phyloP scores from a whole-genome alignment of 2,797 vertebrate genomes.

The Tapirus indicus region DNA sequence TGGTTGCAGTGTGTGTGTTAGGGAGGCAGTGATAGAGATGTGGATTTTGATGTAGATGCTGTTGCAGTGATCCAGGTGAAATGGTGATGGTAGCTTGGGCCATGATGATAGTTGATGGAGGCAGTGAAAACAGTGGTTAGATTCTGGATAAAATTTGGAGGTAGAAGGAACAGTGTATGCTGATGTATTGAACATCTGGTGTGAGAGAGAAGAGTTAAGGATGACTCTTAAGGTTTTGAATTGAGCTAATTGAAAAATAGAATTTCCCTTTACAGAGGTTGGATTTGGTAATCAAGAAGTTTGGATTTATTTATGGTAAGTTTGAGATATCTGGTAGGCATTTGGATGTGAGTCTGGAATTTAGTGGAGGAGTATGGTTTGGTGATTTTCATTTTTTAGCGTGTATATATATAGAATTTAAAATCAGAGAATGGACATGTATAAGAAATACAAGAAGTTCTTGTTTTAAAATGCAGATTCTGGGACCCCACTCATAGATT shows the following conservation, averaged over 20 bases:
- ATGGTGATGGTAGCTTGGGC: neutral
- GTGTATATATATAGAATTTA: neutral
- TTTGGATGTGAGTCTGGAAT: neutral
- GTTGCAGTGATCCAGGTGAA: neutral
- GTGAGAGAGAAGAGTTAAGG: neutral
- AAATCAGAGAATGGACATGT: neutral
- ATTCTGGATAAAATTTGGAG: neutral
- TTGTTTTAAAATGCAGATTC: constrained; percentile 52
- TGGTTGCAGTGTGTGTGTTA: neutral
- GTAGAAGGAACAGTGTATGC: neutral
- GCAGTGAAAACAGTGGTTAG: neutral
- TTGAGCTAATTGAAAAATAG: neutral
- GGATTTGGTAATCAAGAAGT: neutral
- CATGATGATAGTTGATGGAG: neutral
- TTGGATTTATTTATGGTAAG: neutral
- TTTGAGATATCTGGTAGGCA: neutral
- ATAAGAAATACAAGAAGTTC: neutral
- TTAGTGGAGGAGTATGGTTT: neutral
- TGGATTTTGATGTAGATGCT: neutral
- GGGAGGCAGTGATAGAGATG: neutral
- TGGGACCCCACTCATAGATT: neutral
- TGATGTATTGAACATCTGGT: neutral
- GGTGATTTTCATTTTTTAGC: neutral
- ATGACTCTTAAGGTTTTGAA: neutral
- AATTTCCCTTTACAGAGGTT: neutral